Base-by-base conservation (phyloP, 2,113 vertebrate species). In the Paraplagusia blochii region DNA sequence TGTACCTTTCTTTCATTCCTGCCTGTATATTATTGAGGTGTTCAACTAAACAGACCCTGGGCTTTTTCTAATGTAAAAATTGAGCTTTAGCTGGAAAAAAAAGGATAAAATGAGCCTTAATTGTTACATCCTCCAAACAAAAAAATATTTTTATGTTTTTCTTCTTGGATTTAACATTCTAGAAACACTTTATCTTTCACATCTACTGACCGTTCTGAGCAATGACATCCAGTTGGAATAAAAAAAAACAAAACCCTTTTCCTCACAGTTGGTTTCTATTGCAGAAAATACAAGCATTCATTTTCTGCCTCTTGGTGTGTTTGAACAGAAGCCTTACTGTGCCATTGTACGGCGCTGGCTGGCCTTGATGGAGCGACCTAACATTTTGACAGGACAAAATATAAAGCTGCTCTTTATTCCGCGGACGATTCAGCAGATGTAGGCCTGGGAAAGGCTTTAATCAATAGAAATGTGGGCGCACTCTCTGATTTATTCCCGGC, bases 371-470 rank as follows among this genome's bases (percentile, higher is more conserved):
- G 65, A 80, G 79, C 76, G 79, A 79, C 79, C 79, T 57, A 94
- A 94, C 95, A 95, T 95, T 95, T 95, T 95, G 93, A 96, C 94
- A 96, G 91, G 90, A 93, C 92, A 93, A 94, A 95, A 97, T 94
- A 95, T 94, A 97, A 96, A 95, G 92, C 93, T 91, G 88, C 90
- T 92, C 94, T 96, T 95, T 94, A 94, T 95, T 93, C 94, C 90
- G 92, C 87, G 89, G 91, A 94, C 92, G 95, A 93, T 94, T 94
- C 92, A 92, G 88, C 91, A 92, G 92, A 93, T 90, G 92, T 91
- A 91, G 91, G 90, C 92, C 91, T 91, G 92, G 92, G 93, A 96
- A 93, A 91, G 89, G 91, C 91, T 93, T 93, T 95, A 94, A 97
- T 97, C 96, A 95, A 96, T 96, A 97, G 92, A 93, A 93, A 95